Conservation (phyloP, 2,888 invertebrate species). For the Tortricodes alternella region DNA sequence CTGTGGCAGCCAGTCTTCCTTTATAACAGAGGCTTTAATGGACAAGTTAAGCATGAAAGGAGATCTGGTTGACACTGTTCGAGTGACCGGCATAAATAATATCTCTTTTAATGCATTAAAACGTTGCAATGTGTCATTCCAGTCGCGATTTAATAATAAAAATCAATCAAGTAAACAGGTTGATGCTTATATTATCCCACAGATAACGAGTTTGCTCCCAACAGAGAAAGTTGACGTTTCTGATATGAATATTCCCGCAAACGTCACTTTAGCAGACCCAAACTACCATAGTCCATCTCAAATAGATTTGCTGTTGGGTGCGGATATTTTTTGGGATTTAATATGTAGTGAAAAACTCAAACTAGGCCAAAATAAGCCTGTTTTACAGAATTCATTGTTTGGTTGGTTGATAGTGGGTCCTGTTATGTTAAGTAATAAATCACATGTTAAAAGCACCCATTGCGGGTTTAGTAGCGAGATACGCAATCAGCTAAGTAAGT, state of each 20-base stretch:
- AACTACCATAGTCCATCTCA: not conserved
- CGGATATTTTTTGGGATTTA: constrained; percentile 18
- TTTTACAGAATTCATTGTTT: constrained; percentile 10
- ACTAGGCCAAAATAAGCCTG: constrained; percentile 26
- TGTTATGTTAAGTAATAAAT: not conserved
- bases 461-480: constrained; percentile 19
- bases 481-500: constrained; percentile 23
- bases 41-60: not conserved
- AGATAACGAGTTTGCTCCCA: not conserved
- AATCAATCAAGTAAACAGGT: not conserved
- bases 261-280: constrained; percentile 1
- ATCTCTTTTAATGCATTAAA: constrained; percentile 8
- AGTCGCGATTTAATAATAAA: not conserved
- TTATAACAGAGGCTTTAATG: constrained; percentile 7
- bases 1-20: constrained; percentile 24
- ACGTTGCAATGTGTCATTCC: constrained; percentile 14
- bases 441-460: not conserved
- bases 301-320: constrained; percentile 12
- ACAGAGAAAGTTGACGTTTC: not conserved
- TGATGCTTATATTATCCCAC: constrained; percentile 8
- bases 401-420: constrained; percentile 2
- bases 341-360: constrained; percentile 24
- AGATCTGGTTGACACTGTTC: constrained; percentile 1
- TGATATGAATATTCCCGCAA: constrained; percentile 3
- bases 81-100: constrained; percentile 18